Percentiles rank a stretch among this genome's conserved stretches.
phyloP scores from a whole-genome alignment of 1,140 invertebrate genomes.

The Pachyrhynchus sulphureomaculatus region DNA sequence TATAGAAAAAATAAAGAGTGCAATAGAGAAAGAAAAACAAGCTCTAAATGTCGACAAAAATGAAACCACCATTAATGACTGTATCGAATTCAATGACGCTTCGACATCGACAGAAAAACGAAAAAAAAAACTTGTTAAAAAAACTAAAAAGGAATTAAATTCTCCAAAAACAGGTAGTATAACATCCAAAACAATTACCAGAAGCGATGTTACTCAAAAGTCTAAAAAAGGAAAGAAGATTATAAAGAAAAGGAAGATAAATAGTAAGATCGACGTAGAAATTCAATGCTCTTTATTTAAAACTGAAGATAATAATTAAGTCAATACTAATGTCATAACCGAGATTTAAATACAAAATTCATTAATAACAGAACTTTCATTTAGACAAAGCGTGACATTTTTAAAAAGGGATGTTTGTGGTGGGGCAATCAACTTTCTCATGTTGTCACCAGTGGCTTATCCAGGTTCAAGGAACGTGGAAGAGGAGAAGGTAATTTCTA shows the following conservation, averaged over 20 bases:
- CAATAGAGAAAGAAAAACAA: conserved; percentile 20
- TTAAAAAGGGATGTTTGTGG: too few species aligned
- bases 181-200: neutral
- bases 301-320: neutral
- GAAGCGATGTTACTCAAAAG: too few species aligned
- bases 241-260: conserved; percentile 16
- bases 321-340: too few species aligned
- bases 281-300: conserved; percentile 9
- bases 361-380: too few species aligned
- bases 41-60: neutral
- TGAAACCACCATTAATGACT: neutral
- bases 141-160: neutral
- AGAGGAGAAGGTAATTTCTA: too few species aligned
- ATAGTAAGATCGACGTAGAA: neutral
- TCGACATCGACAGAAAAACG: conserved; percentile 9
- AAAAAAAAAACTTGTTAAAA: conserved; percentile 8
- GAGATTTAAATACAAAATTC: too few species aligned
- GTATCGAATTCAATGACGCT: neutral
- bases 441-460: too few species aligned
- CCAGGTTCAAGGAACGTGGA: too few species aligned
- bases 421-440: too few species aligned
- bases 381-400: too few species aligned
- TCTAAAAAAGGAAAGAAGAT: neutral
- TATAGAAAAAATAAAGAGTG: conserved; percentile 28
- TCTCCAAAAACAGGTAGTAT: too few species aligned